Evolutionary conservation across 2,888 invertebrate genomes (phyloP), one percentile per base, ranked within the genome.

Genomic region (Tetragonisca angustula): DNA sequence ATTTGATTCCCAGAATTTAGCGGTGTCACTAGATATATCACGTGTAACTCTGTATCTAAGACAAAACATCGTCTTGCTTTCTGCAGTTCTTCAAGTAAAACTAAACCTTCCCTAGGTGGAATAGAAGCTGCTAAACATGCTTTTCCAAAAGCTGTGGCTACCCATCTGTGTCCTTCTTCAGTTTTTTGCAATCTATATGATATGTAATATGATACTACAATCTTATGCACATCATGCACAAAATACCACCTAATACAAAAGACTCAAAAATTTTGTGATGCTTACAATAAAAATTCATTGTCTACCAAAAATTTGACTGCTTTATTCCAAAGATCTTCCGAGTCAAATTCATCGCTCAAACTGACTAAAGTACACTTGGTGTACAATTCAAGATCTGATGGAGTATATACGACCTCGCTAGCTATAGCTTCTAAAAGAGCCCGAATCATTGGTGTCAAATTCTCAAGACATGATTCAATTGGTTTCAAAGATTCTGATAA

Each of bases 1-100:
- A 95, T 90, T 90, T 98, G 97, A 92, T 97, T 97, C 90, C 97
- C 97, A 49, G 98, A 97, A 94, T 97, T 98, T 86, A 98, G 97
- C 0, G 99, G 99, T 3, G 99, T 99, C 62, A 99, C 99, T 91
- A 99, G 95, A 94, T 99, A 99, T 70, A 99, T 96, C 62, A 99
- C 96, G 95, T 99, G 99, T 4, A 99, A 95, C 91, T 99, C 99
- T 76, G 98, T 98, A 93, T 99, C 98, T 19, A 99, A 95, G 0
- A 98, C 98, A 93, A 99, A 97, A 92, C 98, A 97, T 90, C 97
- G 97, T 15, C 98, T 96, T 0, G 99, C 98, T 94, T 97, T 97
- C 94, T 98, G 97, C 49, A 99, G 94, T 94, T 99, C 99, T 85
- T 97, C 96, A 93, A 99, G 98, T 64, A 99, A 96, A 27, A 97